Base-by-base conservation (phyloP, 2,888 invertebrate genomes). In the Drosophila dives region DNA sequence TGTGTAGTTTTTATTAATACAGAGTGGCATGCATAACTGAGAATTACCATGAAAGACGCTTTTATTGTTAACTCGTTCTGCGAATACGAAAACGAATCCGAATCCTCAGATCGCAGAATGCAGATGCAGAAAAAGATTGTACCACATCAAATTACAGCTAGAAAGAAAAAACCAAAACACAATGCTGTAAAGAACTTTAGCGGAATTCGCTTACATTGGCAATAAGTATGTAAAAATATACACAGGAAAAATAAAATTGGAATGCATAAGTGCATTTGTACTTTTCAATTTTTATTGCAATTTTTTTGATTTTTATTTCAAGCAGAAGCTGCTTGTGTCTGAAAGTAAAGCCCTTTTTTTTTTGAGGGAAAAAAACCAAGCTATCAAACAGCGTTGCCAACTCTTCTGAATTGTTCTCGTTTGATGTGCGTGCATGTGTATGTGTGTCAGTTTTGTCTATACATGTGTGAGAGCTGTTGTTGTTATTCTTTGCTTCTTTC, bases 61-160 rank as follows among this genome's bases (percentile, higher is more conserved):
- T 26, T 55, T 55, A 53, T 71, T 71, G 53, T 71, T 64, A 68
- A 49, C 73, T 61, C 34, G 55, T 61, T 74, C 72, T 36, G 49
- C 77, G 73, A 75, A 77, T 75, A 11, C 49, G 58, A 70, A 62
- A 42, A n/a, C 15, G 50, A 70, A 61, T 58, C 29, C 15, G 55
- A 73, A 33, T 70, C 77, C 77, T 66, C 42, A 58, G 64, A 45
- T 45, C 45, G 23, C 45, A 23, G 45, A 45, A 23, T 55, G 72
- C 53, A 66, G 68, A 70, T 75, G 64, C 56, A 77, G 33, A 76
- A 75, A 80, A 76, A 77, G 76, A 77, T 80, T 75, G 80, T 77
- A 64, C 48, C 76, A 75, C 76, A 77, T 77, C 76, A 75, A 75
- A 77, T 77, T 77, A 77, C 76, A 77, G 42, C 48, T 55, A 61